Base-by-base conservation (phyloP, 2,113 vertebrate species). In the Spea multiplicata region DNA sequence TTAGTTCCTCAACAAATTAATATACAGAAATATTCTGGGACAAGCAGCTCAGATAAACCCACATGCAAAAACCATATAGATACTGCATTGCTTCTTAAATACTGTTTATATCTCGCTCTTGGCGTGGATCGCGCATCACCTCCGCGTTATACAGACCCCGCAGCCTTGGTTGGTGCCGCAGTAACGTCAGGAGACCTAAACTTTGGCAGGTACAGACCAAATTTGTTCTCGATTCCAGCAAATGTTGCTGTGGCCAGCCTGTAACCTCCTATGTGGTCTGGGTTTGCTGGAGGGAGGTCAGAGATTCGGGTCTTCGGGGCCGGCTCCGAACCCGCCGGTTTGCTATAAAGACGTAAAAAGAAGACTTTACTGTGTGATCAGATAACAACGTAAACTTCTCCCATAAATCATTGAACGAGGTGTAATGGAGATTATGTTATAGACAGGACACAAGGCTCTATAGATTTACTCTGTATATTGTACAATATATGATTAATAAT, bases 141-240 rank as follows among this genome's bases (percentile, higher is more conserved):
- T 80, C 81, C 46, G 83, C 81, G 82, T 76, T 91, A 84, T 76
- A 83, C 76, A 17, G 83, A 59, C 1, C 72, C 84, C 44, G 70
- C 84, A 66, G 85, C 76, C n/a, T 86, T 88, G 73, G 87, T 57
- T 74, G 93, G 93, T 82, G 90, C 91, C 81, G 90, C 86, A 48
- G 86, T 59, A 49, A 82, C 71, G 17, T 6, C 87, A 44, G 92
- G 82, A 78, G 94, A 76, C 78, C 86, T 94, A 88, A 98, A 98
- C 86, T 96, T 98, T 44, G 96, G 96, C 83, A 99, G 92, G 83
- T 96, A 96, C 5, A 97, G 92, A 59, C 96, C 97, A 73, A 98
- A 98, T 85, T 98, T 99, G 82, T 95, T 95, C 87, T 99, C 97
- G 82, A 98, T 95, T 4, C 97, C 97, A 30, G 95, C 94, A 78